These are phyloP conservation scores for Aphelinus certus DNA, from an alignment of 1,140 invertebrate genomes.

Conservation along the genomic window DNA sequence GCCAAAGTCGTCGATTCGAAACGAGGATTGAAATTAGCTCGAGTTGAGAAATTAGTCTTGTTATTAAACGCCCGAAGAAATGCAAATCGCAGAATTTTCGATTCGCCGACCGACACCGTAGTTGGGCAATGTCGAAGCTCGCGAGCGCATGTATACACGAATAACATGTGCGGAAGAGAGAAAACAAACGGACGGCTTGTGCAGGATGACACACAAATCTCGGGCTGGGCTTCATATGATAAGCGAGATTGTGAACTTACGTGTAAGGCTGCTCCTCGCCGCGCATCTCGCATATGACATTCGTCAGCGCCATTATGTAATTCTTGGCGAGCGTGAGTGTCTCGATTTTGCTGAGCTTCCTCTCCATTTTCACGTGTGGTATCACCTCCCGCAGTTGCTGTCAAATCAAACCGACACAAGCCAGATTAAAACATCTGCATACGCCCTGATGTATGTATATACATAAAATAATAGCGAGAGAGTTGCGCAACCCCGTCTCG, in stretches of 20 bases:
- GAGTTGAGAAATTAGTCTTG: no score
- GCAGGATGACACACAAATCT: no score
- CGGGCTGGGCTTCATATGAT: no score
- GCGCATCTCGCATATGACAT: slow-evolving; percentile 84
- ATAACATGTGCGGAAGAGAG: no score
- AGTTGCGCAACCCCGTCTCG: background rate
- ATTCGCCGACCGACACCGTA: no score
- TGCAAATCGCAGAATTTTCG: no score
- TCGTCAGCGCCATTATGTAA: slow-evolving; percentile 90
- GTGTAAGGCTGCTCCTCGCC: slow-evolving; percentile 75
- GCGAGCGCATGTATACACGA: no score
- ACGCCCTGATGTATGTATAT: background rate
- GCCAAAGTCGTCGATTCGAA: no score
- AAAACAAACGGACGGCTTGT: no score
- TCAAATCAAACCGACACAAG: slow-evolving; percentile 4
- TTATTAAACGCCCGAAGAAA: no score
- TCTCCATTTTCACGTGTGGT: slow-evolving; percentile 86
- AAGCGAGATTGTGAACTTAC: slow-evolving; percentile 51
- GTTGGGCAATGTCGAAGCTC: no score
- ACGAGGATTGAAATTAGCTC: no score
- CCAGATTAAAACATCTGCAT: background rate
- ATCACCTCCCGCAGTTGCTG: slow-evolving; percentile 86
- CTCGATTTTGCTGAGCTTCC: slow-evolving; percentile 88
- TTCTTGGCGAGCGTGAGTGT: slow-evolving; percentile 88
- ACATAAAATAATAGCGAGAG: background rate